Base-by-base conservation (phyloP, 2,888 invertebrate genomes). In the Synanthedon andrenaeformis region DNA sequence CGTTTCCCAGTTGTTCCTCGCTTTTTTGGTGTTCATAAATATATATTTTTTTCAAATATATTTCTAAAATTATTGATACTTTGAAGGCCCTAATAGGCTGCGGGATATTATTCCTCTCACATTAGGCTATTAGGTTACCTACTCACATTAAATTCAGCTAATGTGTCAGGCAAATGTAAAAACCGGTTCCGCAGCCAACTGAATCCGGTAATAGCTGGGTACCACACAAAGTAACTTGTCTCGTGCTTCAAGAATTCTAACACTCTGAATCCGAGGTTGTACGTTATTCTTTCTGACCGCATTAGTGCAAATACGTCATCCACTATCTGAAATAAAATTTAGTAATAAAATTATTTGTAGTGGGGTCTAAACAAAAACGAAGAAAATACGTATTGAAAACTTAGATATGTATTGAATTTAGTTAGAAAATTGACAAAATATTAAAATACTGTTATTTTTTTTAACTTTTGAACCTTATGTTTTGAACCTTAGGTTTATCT, bases 221-320 rank as follows among this genome's bases (percentile, higher is more conserved):
- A 84, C 87, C 87, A 87, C 0, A 75, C 72, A 59, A 74, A 85
- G 65, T 69, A 87, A 59, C 70, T 81, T 3, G 78, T 79, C 49
- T 87, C 87, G 3, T 71, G 58, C 58, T 79, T 84, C 52, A 87
- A 63, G 66, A 87, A 87, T 12, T 82, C 74, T 8, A 87, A 58
- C 0, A 87, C 70, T 62, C 69, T 62, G 67, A 87, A 86, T 1
- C 83, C 87, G 3, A 80, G 68, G 0, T 69, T 56, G 54, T 69
- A 82, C 0, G 70, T 55, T 52, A 87, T 64, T 11, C 62, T 69
- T 14, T 69, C 76, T 0, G 87, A 77, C 10, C 86, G 76, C 82
- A 79, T 84, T 4, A 87, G 58, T 0, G 85, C 84, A 53, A 87
- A 87, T 0, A 85, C 76, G 41, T 87, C 87, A 17, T 86, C 85